Evolutionary conservation across 2,113 vertebrate species (phyloP).

Genomic region (crab-eating macaque (Macaca fascicularis)): T2T-MFA8v1.1 NC_088387.1:109232001-109232500

Average conservation of each 20-base stretch:
- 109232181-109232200: too few species aligned
- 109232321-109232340: rapidly evolving
- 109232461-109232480: too few species aligned
- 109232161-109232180: neutral
- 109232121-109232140: neutral
- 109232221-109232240: neutral
- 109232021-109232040: neutral
- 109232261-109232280: too few species aligned
- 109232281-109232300: neutral
- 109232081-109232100: neutral
- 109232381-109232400: neutral
- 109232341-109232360: rapidly evolving
- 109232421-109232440: neutral
- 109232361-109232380: neutral
- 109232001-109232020: neutral
- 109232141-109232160: rapidly evolving
- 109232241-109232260: neutral
- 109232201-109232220: neutral
- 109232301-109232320: neutral
- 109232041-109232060: neutral
- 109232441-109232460: neutral
- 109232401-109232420: neutral
- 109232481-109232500: neutral
- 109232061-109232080: neutral
- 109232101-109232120: neutral